Conservation (phyloP, 2,113 vertebrate species). For the Cephalopholis sonnerati region DNA sequence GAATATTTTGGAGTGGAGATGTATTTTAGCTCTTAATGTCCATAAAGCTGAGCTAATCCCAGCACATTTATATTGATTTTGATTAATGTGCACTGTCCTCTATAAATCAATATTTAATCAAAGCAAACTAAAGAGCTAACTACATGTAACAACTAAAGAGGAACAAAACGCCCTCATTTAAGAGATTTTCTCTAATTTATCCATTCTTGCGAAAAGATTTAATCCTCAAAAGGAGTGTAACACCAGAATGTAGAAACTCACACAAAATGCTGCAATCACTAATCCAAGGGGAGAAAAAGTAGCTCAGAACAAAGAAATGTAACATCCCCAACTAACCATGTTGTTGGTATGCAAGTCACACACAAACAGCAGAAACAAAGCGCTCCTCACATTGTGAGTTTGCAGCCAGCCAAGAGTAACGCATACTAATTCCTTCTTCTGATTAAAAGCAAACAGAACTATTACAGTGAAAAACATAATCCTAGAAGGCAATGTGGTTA, state of each 20-base stretch:
- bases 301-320: constrained; percentile 1
- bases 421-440: constrained; percentile 67
- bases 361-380: constrained; percentile 37
- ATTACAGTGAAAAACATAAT: constrained; percentile 55
- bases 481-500: constrained; percentile 25
- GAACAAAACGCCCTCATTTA: background rate
- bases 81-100: background rate
- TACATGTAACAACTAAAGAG: background rate
- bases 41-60: background rate
- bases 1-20: background rate
- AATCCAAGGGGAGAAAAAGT: constrained; percentile 12
- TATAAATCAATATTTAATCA: constrained; percentile 4
- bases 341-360: constrained; percentile 46
- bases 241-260: background rate
- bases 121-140: background rate
- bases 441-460: constrained; percentile 76
- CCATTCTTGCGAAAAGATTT: background rate
- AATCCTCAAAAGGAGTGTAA: background rate
- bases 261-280: constrained; percentile 32
- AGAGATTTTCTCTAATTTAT: background rate
- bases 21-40: background rate
- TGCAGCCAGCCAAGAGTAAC: constrained; percentile 63
- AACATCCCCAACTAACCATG: constrained; percentile 21
- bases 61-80: background rate
- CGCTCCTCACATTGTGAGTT: constrained; percentile 39